Evolutionary conservation across 2,888 invertebrate genomes (phyloP).

Genomic region (Chaetoderma sp.): DNA sequence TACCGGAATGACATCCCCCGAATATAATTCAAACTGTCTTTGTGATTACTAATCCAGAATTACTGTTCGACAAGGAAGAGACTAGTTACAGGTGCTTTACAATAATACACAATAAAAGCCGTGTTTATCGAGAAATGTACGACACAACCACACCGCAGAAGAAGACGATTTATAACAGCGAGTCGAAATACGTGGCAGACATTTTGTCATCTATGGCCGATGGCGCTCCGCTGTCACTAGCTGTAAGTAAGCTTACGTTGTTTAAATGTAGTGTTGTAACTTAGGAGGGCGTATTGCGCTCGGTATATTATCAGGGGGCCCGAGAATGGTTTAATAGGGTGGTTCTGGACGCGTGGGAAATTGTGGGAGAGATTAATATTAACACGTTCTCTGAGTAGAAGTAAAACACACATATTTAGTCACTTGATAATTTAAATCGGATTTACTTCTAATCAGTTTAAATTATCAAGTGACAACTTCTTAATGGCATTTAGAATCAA

Average conservation of each 20-base stretch:
- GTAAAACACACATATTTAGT: too few relatives aligned
- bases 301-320: not conserved
- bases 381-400: too few relatives aligned
- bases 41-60: too few relatives aligned
- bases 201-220: constrained; percentile 67
- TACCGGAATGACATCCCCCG: too few relatives aligned
- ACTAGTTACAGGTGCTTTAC: too few relatives aligned
- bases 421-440: too few relatives aligned
- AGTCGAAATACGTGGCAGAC: constrained; percentile 67
- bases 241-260: constrained; percentile 34
- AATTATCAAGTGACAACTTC: too few relatives aligned
- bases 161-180: constrained; percentile 39
- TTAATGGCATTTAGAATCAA: too few relatives aligned
- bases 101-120: too few relatives aligned
- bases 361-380: not conserved
- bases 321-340: not conserved
- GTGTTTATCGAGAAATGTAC: not conserved
- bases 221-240: constrained; percentile 48
- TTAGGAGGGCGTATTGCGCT: not conserved
- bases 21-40: too few relatives aligned
- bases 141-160: not conserved
- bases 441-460: too few relatives aligned
- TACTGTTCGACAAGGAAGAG: too few relatives aligned
- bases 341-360: not conserved
- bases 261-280: not conserved